Base-by-base conservation (phyloP, 64 coral and sea anemone genomes). In the Catalaphyllia jardinei region DNA sequence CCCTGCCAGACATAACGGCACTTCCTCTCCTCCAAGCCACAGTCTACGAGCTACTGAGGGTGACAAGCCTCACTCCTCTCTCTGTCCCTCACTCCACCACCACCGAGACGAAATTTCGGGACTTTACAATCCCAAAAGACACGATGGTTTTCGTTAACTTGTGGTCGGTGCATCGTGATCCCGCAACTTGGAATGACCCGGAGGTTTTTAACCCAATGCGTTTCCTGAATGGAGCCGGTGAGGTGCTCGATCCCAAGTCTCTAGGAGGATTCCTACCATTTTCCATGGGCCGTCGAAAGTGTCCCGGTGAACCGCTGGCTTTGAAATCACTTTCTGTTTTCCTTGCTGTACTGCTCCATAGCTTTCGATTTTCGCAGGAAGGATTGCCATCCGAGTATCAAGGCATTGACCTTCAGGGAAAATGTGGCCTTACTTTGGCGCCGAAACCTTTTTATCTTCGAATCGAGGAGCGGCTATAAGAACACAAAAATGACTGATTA, bases 121-220 rank as follows among this genome's bases (percentile, higher is more conserved):
- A 88, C 15, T 96, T 90, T 76, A 86, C 67, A 14, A 96, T n/a
- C 39, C 94, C 94, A 13, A 93, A 96, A 93, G 94, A 89, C 72
- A 96, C 94, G 17, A 71, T 96, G 3, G 86, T 96, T n/a, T 93
- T 96, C 69, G 79, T 86, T 0, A 96, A 96, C 71, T 25, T 96
- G 67, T 96, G 94, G 94, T 96, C 94, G 33, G 90, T 89, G n/a
- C 77, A 84, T 11, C 80, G 84, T 8, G 82, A 96, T 30, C 80
- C 90, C 10, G 74, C 86, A 12, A 33, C 54, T 52, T 96, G 94
- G 94, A 86, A 96, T 87, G 76, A 90, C 55, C 94, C 94, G 2
- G 91, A 93, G 27, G 87, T n/a, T n/a, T n/a, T n/a, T n/a, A n/a
- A n/a, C n/a, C n/a, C n/a, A n/a, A n/a, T n/a, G n/a, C n/a, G n/a